Conservation (phyloP, 2,113 vertebrate genomes). For the Atrichornis clamosus region DNA sequence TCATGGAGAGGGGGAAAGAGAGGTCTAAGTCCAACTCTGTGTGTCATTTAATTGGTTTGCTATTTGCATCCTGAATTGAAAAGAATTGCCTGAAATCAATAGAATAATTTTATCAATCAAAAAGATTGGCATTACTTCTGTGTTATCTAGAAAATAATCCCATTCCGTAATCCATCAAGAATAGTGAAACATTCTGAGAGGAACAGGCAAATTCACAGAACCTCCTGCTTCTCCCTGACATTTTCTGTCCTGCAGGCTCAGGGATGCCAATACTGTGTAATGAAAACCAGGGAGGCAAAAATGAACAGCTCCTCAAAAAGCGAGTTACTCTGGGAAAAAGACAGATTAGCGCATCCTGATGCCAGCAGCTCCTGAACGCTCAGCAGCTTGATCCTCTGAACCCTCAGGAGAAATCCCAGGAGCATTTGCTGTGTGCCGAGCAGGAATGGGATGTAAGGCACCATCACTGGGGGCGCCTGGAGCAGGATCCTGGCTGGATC, state of each 20-base stretch:
- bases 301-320: background rate
- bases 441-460: rapidly evolving
- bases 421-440: background rate
- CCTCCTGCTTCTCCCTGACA: background rate
- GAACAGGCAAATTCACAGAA: background rate
- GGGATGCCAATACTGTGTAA: background rate
- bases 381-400: background rate
- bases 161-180: background rate
- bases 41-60: background rate
- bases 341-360: background rate
- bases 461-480: rapidly evolving
- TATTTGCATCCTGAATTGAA: background rate
- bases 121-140: background rate
- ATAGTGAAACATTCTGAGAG: background rate
- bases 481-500: rapidly evolving
- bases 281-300: background rate
- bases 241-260: background rate
- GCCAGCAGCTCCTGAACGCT: background rate
- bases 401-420: background rate
- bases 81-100: background rate
- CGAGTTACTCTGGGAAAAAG: background rate
- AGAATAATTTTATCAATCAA: background rate
- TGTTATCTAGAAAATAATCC: background rate
- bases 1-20: background rate
- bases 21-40: background rate